Evolutionary conservation across 2,888 invertebrate species (phyloP), one percentile per base, ranked within the genome.

Genomic region (Allacma fusca): DNA sequence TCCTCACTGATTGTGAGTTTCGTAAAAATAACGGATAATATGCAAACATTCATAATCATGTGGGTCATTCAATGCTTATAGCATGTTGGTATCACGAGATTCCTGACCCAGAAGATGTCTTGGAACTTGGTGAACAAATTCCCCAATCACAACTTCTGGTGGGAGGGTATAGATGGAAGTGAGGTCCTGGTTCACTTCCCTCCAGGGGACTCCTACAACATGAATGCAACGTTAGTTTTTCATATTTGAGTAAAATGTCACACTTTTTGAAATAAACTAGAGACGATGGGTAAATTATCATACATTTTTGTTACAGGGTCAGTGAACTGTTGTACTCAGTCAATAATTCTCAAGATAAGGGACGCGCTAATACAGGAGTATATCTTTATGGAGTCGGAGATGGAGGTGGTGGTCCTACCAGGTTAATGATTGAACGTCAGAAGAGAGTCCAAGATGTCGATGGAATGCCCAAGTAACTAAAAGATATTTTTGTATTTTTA

Each of bases 91-190:
- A 67, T 29, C 67, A n/a, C 2, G 7, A 28, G 87, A 57, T 89
- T 89, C 81, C 85, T 89, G 16, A 89, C 88, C 0, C 88, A 89
- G 84, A 89, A 89, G 83, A 79, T 89, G 79, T 88, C 88, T 83
- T 89, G 89, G 89, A 89, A 85, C 82, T 85, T 88, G 12, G 87
- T 89, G 72, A 89, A 89, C 85, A 87, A 87, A 80, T 89, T 89
- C 78, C 89, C 89, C 12, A 64, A 64, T 44, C 74, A 74, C 28
- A 74, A 74, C 76, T 89, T 89, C 83, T 85, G 84, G 24, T 89
- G 89, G 89, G 86, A 87, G 83, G 89, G 89, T 1, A 85, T 89
- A 43, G 88, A 89, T 85, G 88, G 88, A 1, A 85, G 86, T 24
- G 79, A 82, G 65, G 87, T 89, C 1, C 81, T 89, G 77, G 84